Evolutionary conservation across 2,797 vertebrate species (phyloP), one percentile per base, ranked within the genome.

Genomic region (Falco columbarius): DNA sequence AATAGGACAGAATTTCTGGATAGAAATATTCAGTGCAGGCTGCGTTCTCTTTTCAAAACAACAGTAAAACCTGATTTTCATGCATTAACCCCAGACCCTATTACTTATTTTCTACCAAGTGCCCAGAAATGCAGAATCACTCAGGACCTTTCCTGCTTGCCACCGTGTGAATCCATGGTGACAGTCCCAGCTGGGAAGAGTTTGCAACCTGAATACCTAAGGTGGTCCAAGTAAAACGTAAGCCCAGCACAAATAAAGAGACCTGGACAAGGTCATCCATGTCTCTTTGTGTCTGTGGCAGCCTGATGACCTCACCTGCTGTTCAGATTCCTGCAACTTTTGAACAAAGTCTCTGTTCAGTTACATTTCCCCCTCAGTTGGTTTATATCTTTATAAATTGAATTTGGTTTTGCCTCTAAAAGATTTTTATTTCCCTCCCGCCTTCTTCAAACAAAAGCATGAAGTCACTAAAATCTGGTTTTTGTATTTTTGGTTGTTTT

Each of bases 181-280:
- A 95, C 90, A 97, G 54, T 65, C 84, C 84, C 93, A 94, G 65
- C 75, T 93, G 93, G 94, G 72, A 75, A 79, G 81, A 42, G n/a
- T n/a, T 70, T 93, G 79, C 90, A 96, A 40, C 58, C 73, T 88
- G 90, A 95, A 91, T 92, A 65, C 54, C 72, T 85, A 86, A 87
- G 72, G 32, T 56, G 75, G 46, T 32, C 61, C 61, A 74, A 34
- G 77, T 49, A 80, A 89, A 91, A 76, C 24, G 49, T 3, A 54
- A 87, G 11, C 65, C 55, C 79, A 86, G 51, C 20, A 87, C 66
- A 82, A 80, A 24, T 72, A 62, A 47, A 92, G 27, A 42, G 54
- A 10, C 32, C 51, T 89, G 74, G 74, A 65, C 95, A 97, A 92
- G 89, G 94, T 94, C 89, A 95, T 65, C 46, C 58, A 36, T 0